These are phyloP conservation scores for Melipona bicolor DNA, from an alignment of 2,888 invertebrate species.

Conservation along the genomic window DNA sequence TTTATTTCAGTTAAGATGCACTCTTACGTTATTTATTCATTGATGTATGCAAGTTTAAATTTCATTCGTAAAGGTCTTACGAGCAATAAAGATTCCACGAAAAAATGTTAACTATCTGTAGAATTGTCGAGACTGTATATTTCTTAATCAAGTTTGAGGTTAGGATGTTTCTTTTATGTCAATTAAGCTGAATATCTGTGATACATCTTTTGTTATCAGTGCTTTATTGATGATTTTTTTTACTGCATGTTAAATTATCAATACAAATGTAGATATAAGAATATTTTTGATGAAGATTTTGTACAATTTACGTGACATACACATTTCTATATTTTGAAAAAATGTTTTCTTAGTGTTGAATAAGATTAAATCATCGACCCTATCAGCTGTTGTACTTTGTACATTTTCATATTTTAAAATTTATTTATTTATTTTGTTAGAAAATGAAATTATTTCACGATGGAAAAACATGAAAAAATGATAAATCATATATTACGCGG, in stretches of 20 bases:
- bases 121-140: neutral
- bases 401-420: neutral
- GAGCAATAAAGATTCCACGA: neutral
- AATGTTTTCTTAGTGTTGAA: neutral
- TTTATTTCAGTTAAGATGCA: neutral
- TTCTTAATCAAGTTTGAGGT: constrained; percentile 54
- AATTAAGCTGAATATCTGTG: neutral
- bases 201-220: neutral
- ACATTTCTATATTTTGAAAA: neutral
- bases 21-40: neutral
- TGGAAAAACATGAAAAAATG: neutral
- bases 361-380: constrained; percentile 4
- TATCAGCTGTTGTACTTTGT: constrained; percentile 30
- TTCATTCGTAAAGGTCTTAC: too few relatives aligned
- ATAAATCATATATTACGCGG: neutral
- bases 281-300: neutral
- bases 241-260: neutral
- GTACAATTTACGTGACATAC: neutral
- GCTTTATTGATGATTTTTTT: neutral
- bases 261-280: neutral
- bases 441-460: neutral
- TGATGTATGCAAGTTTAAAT: neutral
- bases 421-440: neutral
- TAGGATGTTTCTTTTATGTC: constrained; percentile 39
- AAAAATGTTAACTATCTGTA: neutral